Conservation (phyloP, 2,797 vertebrate genomes). For the Spondyliosoma cantharus region DNA sequence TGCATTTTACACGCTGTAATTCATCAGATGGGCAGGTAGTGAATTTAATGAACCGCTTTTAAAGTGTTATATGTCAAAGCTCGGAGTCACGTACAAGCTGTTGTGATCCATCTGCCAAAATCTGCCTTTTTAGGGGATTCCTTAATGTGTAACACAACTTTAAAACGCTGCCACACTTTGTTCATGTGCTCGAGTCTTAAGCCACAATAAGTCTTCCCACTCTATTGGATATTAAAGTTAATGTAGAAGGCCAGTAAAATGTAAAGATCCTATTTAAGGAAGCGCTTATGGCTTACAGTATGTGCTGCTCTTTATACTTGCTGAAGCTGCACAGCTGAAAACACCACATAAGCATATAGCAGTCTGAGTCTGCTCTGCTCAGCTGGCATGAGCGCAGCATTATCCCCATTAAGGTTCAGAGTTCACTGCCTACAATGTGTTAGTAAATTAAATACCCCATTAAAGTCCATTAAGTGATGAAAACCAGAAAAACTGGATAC, state of each 20-base stretch:
- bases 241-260: conserved; percentile 26
- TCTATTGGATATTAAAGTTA: background rate
- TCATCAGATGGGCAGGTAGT: conserved; percentile 25
- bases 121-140: background rate
- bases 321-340: conserved; percentile 62
- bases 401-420: conserved; percentile 65
- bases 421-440: conserved; percentile 59
- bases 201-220: background rate
- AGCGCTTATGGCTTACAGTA: conserved; percentile 8
- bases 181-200: conserved; percentile 21
- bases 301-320: conserved; percentile 42
- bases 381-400: conserved; percentile 49
- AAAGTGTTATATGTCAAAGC: conserved; percentile 13
- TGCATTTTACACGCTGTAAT: conserved; percentile 26
- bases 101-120: conserved; percentile 7
- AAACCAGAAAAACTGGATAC: conserved; percentile 30
- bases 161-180: background rate
- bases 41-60: conserved; percentile 34
- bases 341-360: conserved; percentile 56
- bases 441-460: conserved; percentile 62
- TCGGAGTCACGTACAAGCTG: conserved; percentile 13
- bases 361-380: conserved; percentile 33
- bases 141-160: background rate
- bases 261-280: conserved; percentile 38
- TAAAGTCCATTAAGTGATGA: conserved; percentile 56